These are phyloP conservation scores for Odontocolon sp. DNA, from an alignment of 2,888 invertebrate species.

Conservation along the genomic window DNA sequence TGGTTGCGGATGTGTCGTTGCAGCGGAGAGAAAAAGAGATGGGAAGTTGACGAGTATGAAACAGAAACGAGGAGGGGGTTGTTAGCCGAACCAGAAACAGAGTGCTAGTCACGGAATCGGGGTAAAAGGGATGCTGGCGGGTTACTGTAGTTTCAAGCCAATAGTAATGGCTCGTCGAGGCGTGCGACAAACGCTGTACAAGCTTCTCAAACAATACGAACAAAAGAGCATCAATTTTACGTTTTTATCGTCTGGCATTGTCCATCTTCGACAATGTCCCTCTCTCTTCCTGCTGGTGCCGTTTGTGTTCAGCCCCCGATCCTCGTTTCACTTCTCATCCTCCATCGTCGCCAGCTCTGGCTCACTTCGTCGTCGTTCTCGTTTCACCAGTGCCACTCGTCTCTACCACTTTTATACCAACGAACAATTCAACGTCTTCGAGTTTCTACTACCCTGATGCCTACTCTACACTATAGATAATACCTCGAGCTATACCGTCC, in stretches of 20 bases:
- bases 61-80: conserved; percentile 9
- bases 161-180: conserved; percentile 76
- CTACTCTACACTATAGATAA: background rate
- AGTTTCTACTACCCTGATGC: background rate
- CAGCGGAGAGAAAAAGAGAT: background rate
- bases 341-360: background rate
- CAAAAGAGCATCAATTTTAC: conserved; percentile 80
- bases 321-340: conserved; percentile 36
- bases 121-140: conserved; percentile 30
- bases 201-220: conserved; percentile 77
- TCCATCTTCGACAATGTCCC: conserved; percentile 78
- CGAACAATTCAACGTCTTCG: conserved; percentile 43
- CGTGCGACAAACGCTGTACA: conserved; percentile 77
- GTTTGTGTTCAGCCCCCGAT: conserved; percentile 52
- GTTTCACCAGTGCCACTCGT: conserved; percentile 8
- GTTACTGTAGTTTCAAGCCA: conserved; percentile 70
- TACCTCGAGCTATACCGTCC: background rate
- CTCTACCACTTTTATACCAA: conserved; percentile 19
- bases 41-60: background rate
- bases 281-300: conserved; percentile 41
- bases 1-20: background rate
- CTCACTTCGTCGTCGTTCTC: conserved; percentile 13
- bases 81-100: conserved; percentile 11
- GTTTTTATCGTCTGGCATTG: conserved; percentile 79
- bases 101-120: background rate